phyloP scores from a whole-genome alignment of 2,797 vertebrate genomes.

The Telmatherina bonti region DNA sequence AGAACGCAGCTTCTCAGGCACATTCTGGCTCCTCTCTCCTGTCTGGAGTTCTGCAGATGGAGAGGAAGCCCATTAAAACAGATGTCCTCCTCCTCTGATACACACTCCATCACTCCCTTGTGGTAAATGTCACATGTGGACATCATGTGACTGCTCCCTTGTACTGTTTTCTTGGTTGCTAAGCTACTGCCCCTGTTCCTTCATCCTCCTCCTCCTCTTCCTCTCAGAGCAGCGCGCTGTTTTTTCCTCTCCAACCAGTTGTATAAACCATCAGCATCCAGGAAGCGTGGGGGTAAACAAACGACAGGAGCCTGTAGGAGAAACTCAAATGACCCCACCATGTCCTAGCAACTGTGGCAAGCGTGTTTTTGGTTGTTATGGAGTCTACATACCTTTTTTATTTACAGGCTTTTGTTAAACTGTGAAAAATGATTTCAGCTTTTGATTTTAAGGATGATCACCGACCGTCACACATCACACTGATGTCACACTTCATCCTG shows the following conservation, averaged over 20 bases:
- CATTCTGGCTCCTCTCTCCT: constrained; percentile 19
- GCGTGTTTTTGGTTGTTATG: constrained; percentile 44
- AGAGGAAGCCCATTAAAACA: constrained; percentile 41
- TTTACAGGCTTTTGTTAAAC: not conserved
- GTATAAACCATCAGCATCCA: constrained; percentile 81
- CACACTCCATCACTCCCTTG: constrained; percentile 38
- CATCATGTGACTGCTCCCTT: constrained; percentile 60
- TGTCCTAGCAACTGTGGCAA: constrained; percentile 54
- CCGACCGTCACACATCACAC: constrained; percentile 25
- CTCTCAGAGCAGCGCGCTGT: constrained; percentile 54
- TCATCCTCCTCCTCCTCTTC: constrained; percentile 16
- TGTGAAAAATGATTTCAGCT: not conserved
- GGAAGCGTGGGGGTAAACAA: constrained; percentile 78
- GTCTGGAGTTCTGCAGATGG: constrained; percentile 44
- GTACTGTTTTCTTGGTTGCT: constrained; percentile 56
- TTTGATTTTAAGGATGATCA: constrained; percentile 15
- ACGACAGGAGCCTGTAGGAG: constrained; percentile 52
- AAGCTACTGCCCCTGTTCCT: constrained; percentile 29
- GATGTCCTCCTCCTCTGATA: constrained; percentile 50
- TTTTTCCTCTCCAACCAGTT: constrained; percentile 58
- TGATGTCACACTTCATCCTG: constrained; percentile 32
- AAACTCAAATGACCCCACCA: constrained; percentile 61
- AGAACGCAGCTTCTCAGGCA: constrained; percentile 33
- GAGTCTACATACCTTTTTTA: constrained; percentile 29
- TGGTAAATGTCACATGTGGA: constrained; percentile 66